These are phyloP conservation scores for Tethea ocularis DNA, from an alignment of 2,888 invertebrate genomes.

Conservation along the genomic window DNA sequence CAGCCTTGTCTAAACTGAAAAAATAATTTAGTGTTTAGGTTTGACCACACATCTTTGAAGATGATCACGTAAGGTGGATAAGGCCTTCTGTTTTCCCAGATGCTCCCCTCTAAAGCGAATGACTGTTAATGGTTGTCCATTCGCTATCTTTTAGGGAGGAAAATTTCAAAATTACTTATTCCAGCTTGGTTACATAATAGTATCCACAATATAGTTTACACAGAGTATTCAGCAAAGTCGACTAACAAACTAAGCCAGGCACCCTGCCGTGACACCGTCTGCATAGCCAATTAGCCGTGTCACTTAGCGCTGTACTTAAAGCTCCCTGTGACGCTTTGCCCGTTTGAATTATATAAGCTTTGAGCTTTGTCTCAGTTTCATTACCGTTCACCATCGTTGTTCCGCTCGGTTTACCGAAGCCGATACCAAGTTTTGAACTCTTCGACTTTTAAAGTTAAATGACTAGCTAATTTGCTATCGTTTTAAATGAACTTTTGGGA, in stretches of 20 bases:
- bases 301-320: constrained; percentile 19
- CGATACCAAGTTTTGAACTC: not conserved
- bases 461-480: not conserved
- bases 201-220: not conserved
- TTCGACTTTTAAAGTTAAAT: not conserved
- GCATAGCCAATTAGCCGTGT: constrained; percentile 27
- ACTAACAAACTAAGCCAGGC: not conserved
- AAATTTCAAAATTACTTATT: too few relatives aligned
- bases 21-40: too few relatives aligned
- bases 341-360: constrained; percentile 3
- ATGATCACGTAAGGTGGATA: too few relatives aligned
- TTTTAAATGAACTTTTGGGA: not conserved
- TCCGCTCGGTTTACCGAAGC: not conserved
- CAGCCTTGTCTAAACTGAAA: too few relatives aligned
- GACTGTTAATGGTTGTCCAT: too few relatives aligned
- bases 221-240: not conserved
- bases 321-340: constrained; percentile 13
- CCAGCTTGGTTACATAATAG: too few relatives aligned
- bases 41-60: too few relatives aligned
- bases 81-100: too few relatives aligned
- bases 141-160: too few relatives aligned
- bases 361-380: constrained; percentile 2
- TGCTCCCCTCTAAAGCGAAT: too few relatives aligned
- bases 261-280: constrained; percentile 16
- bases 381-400: not conserved